Base-by-base conservation (phyloP, 2,113 vertebrate genomes). In the Sturnus vulgaris region DNA sequence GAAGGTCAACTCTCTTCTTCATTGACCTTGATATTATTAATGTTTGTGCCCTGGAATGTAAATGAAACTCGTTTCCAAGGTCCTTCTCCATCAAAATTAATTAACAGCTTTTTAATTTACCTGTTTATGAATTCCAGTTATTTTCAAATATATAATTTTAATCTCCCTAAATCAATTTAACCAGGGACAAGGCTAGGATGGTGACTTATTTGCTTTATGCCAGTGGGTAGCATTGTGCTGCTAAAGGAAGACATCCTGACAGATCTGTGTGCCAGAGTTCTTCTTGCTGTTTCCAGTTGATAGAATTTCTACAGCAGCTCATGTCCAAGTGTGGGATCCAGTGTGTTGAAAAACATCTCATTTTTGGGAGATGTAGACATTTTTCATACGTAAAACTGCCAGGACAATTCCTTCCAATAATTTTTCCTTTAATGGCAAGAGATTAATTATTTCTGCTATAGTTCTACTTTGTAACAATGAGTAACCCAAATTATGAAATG, bases 81-180 rank as follows among this genome's bases (percentile, higher is more conserved):
- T 94, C 39, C 24, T 88, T 95, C 88, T 82, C 86, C 52, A 80
- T 97, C 94, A 95, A 79, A 95, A 95, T 64, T 96, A 97, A 97
- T 95, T 96, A 96, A 79, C 89, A 88, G 65, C 93, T 95, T 97
- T 97, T 96, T 78, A 97, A 95, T 97, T 83, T 95, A 94, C 89
- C 57, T 92, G 57, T 96, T 75, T 94, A 56, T 82, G 84, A 94
- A 88, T 78, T 91, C 68, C 6, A 37, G 57, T 96, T 97, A 93
- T 98, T 98, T 98, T 97, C 91, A 84, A 97, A 97, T 35, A 53
- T 93, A 33, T 91, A 93, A 95, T 97, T 98, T 97, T 85, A 83
- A 47, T 94, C 95, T 96, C 85, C 77, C 87, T 94, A 92, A 96
- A 96, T 97, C 93, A 96, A 14, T 97, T 96, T 95, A 95, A 90